A percentile compares a stretch with the other conserved stretches of the same genome.
phyloP scores from a whole-genome alignment of 2,113 vertebrate genomes.

The Hyaena hyaena region DNA sequence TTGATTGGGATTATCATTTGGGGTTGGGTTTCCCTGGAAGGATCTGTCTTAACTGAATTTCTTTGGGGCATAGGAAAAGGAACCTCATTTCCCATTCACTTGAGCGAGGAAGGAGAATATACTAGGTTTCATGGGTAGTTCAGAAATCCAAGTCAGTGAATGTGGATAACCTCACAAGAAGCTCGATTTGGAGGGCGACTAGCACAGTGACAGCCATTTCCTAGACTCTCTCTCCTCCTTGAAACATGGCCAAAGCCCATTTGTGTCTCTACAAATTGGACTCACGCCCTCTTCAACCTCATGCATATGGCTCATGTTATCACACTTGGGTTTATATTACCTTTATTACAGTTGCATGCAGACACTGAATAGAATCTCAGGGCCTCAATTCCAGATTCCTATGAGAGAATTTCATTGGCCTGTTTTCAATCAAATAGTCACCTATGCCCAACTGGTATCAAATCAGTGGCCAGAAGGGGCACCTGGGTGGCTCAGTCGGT shows the following conservation, averaged over 20 bases:
- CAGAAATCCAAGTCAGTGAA: background rate
- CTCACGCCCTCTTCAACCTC: background rate
- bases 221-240: background rate
- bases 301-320: background rate
- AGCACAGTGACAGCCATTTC: too few species aligned
- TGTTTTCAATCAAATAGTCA: background rate
- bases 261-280: background rate
- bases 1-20: background rate
- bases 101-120: background rate
- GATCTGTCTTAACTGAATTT: background rate
- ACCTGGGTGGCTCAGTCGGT: too few species aligned
- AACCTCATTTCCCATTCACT: background rate
- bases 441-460: background rate
- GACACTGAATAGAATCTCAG: background rate
- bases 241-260: background rate
- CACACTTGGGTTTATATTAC: background rate
- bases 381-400: background rate
- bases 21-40: background rate
- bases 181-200: too few species aligned
- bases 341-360: background rate
- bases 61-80: background rate
- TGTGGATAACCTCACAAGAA: background rate
- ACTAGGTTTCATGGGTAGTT: background rate
- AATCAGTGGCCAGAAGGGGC: background rate
- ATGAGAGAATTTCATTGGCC: background rate